Evolutionary conservation across 2,888 invertebrate genomes (phyloP).

Genomic region (Phyto melanocephala): DNA sequence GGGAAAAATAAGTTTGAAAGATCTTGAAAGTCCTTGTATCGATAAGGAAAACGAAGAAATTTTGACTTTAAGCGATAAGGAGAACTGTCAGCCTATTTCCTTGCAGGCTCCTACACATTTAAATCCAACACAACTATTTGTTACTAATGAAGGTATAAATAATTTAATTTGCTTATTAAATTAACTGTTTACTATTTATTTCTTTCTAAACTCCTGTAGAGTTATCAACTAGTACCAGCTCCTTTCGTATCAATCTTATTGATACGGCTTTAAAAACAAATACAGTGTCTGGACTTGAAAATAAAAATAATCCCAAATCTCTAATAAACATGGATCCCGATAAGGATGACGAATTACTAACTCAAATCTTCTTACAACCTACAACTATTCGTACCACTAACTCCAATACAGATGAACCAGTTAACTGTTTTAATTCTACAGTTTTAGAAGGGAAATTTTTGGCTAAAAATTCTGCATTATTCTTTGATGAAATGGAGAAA

Average conservation of each 20-base stretch:
- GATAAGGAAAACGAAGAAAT: constrained; percentile 44
- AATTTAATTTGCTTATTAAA: not conserved
- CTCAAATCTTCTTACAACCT: constrained; percentile 40
- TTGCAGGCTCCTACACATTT: constrained; percentile 25
- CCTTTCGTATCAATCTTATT: not conserved
- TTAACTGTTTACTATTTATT: not conserved
- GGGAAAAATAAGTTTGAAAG: not conserved
- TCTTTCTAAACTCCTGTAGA: not conserved
- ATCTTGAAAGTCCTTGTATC: constrained; percentile 13
- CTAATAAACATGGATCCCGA: constrained; percentile 1
- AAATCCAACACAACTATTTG: constrained; percentile 56
- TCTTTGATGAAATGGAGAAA: constrained; percentile 40
- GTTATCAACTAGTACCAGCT: not conserved
- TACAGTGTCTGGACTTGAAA: not conserved
- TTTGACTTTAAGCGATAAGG: constrained; percentile 65
- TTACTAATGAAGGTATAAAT: constrained; percentile 45
- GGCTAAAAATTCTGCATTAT: constrained; percentile 23
- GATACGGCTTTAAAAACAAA: not conserved
- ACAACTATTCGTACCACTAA: not conserved
- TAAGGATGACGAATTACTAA: constrained; percentile 47
- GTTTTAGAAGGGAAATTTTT: constrained; percentile 15
- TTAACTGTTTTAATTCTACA: constrained; percentile 51
- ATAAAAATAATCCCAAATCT: not conserved
- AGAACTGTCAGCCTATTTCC: constrained; percentile 57
- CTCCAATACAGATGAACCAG: not conserved